These are phyloP conservation scores for Noctuana brunneofusca DNA, from an alignment of 2,888 invertebrate genomes.

Conservation along the genomic window DNA sequence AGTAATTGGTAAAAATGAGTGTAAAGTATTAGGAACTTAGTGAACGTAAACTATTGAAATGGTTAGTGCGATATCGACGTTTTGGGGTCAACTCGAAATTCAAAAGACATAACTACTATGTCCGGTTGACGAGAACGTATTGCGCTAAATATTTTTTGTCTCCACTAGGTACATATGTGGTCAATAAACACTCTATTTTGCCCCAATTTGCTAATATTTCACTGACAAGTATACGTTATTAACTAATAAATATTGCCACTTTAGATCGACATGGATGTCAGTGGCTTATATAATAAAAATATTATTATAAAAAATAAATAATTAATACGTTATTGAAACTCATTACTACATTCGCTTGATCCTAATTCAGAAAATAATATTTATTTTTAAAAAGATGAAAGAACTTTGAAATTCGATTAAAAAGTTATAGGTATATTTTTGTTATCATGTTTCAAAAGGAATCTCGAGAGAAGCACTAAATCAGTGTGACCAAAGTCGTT, in stretches of 20 bases:
- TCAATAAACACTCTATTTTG: conserved; percentile 51
- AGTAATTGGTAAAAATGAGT: not conserved
- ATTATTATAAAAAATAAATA: too few relatives aligned
- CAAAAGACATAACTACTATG: conserved; percentile 18
- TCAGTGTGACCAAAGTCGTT: too few relatives aligned
- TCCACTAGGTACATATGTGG: conserved; percentile 32
- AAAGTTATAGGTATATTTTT: too few relatives aligned
- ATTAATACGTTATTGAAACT: not conserved
- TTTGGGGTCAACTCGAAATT: conserved; percentile 35
- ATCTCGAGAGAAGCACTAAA: too few relatives aligned
- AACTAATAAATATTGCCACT: too few relatives aligned
- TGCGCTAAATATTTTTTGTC: conserved; percentile 47
- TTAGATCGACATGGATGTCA: too few relatives aligned
- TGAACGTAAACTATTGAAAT: not conserved
- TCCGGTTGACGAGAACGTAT: conserved; percentile 29
- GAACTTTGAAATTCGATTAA: too few relatives aligned
- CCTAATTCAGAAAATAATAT: not conserved
- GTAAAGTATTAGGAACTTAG: not conserved
- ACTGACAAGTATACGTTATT: too few relatives aligned
- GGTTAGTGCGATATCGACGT: conserved; percentile 21
- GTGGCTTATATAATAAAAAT: too few relatives aligned
- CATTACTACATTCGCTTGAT: not conserved
- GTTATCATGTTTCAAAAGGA: too few relatives aligned
- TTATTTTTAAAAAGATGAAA: too few relatives aligned
- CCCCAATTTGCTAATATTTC: conserved; percentile 63